Evolutionary conservation across 2,888 invertebrate genomes (phyloP), one percentile per base, ranked within the genome.

Genomic region (Cremastobaeus sp.): DNA sequence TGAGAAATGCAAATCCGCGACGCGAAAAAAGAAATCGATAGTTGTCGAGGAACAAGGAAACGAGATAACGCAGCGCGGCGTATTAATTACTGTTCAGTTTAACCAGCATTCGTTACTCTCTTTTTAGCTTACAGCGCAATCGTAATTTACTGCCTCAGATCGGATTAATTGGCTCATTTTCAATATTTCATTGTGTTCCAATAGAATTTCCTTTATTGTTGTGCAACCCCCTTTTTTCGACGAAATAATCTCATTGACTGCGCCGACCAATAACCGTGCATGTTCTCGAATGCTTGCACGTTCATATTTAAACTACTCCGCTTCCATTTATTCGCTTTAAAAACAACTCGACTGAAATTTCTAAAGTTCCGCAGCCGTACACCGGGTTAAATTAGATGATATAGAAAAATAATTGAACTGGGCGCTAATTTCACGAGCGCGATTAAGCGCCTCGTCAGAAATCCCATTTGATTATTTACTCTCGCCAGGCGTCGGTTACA

Each of bases 41-140:
- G 52, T 60, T 59, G 54, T 66, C 45, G 62, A 45, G 68, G 43
- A 73, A 62, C 62, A 68, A 68, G 68, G 43, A 68, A 66, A 68
- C 30, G 45, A 73, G 73, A 73, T 73, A 73, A 68, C 62, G 47
- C 37, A 21, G n/a, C 15, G 6, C 54, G 43, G 35, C 45, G 57
- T 64, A 73, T 73, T 73, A 68, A 73, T 68, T 73, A 57, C 73
- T 52, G 62, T 73, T 68, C 73, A 68, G 68, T 73, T 73, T 57
- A 18, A 30, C 55, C 17, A 14, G 30, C 41, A 66, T 47, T 73
- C 54, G 60, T 73, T 62, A 32, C 28, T 39, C 39, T 9, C 45
- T 73, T 68, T 64, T 57, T 64, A 41, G 39, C 20, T 72, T 41
- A 21, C 37, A 54, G 57, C 43, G 39, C 35, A 43, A 68, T 73